phyloP scores from a whole-genome alignment of 2,888 invertebrate species.

The Congeria kusceri region DNA sequence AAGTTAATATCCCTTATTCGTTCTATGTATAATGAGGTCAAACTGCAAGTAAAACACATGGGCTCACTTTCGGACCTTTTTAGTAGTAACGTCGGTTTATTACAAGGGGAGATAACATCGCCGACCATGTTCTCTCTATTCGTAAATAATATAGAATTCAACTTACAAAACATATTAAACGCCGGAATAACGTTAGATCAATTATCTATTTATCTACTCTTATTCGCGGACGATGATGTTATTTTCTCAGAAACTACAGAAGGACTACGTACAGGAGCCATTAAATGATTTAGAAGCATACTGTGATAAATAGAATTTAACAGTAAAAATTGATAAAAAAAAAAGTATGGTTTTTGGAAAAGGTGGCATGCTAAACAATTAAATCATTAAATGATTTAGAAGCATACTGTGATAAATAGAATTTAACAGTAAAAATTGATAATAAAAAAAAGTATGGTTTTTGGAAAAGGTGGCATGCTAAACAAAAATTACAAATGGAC shows the following conservation, averaged over 20 bases:
- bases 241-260: conserved; percentile 12
- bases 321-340: conserved; percentile 8
- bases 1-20: no score
- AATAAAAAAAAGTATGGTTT: conserved; percentile 14
- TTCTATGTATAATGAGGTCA: no score
- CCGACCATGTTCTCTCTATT: background rate
- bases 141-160: background rate
- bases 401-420: conserved; percentile 10
- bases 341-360: conserved; percentile 7
- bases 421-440: conserved; percentile 5
- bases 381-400: conserved; percentile 4
- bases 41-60: no score
- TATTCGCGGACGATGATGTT: conserved; percentile 8
- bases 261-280: conserved; percentile 2
- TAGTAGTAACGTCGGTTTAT: background rate
- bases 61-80: no score
- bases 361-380: background rate
- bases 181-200: background rate
- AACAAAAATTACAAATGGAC: background rate
- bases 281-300: conserved; percentile 3
- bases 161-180: background rate
- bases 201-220: background rate
- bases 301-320: conserved; percentile 13
- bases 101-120: no score
- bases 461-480: background rate